A percentile compares a stretch with the other conserved stretches of the same genome.
phyloP scores from a whole-genome alignment of 2,113 vertebrate species.

The Synodontis membranacea region DNA sequence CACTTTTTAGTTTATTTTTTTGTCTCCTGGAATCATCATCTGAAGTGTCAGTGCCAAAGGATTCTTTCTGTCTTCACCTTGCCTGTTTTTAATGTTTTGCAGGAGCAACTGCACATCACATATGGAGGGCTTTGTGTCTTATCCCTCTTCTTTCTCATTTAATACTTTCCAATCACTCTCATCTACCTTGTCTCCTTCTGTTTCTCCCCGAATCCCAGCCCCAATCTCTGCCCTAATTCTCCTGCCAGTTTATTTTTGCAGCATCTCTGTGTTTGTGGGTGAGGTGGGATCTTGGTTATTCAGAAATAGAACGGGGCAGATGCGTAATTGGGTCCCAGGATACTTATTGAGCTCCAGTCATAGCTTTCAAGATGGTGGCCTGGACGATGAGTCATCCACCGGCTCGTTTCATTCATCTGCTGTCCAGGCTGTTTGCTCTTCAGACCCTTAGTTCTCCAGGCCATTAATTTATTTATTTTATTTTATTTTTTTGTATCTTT shows the following conservation, averaged over 20 bases:
- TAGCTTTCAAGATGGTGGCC: conserved; percentile 51
- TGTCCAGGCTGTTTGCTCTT: conserved; percentile 19
- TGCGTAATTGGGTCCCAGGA: conserved; percentile 49
- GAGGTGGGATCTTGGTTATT: conserved; percentile 40
- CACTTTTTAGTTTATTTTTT: not conserved
- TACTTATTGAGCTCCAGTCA: conserved; percentile 59
- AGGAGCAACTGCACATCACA: conserved; percentile 28
- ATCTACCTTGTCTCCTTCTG: conserved; percentile 18
- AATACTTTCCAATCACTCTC: not conserved
- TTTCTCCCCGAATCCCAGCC: conserved; percentile 16
- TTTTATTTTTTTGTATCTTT: not conserved
- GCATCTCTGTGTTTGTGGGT: conserved; percentile 6
- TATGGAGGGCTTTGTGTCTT: conserved; percentile 2
- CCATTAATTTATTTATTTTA: no score
- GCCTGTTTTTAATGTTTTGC: conserved; percentile 25
- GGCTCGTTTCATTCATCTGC: conserved; percentile 44
- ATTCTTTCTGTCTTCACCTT: conserved; percentile 2
- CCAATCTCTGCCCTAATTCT: conserved; percentile 32
- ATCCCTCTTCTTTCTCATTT: conserved; percentile 13
- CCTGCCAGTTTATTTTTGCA: conserved; percentile 41
- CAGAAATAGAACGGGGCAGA: conserved; percentile 48
- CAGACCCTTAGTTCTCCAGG: not conserved
- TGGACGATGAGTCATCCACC: conserved; percentile 50
- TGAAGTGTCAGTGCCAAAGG: not conserved
- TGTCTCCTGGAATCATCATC: not conserved